Conservation (phyloP, 2,888 invertebrate genomes). For the Chaetoderma sp. region DNA sequence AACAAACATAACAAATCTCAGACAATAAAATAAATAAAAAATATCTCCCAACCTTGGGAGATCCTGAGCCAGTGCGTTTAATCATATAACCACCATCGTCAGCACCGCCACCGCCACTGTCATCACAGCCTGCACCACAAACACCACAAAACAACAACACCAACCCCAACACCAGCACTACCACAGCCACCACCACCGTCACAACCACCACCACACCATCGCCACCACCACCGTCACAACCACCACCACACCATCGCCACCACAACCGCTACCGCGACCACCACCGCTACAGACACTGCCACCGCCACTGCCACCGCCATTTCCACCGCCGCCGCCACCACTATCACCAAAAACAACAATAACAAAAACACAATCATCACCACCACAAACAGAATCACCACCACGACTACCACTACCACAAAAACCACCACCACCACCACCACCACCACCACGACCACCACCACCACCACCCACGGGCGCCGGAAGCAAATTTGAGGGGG, state of each 20-base stretch:
- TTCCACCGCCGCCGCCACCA: neutral
- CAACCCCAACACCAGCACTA: neutral
- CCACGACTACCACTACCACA: neutral
- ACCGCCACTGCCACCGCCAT: neutral
- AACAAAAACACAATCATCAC: neutral
- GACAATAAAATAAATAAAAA: too few relatives aligned
- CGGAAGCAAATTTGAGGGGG: neutral
- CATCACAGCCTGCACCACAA: neutral
- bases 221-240: neutral
- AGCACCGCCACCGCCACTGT: too few relatives aligned
- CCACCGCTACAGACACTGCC: neutral
- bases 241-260: too few relatives aligned
- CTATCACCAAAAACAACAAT: neutral
- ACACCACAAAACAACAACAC: neutral
- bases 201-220: too few relatives aligned
- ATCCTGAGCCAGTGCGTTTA: too few relatives aligned
- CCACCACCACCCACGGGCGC: neutral
- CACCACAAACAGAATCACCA: neutral
- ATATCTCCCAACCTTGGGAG: too few relatives aligned
- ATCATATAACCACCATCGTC: too few relatives aligned
- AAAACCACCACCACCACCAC: neutral
- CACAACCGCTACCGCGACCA: too few relatives aligned
- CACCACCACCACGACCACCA: neutral
- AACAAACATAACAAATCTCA: too few relatives aligned
- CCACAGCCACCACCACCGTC: neutral